Percentiles rank a stretch among this genome's conserved stretches.
phyloP scores from a whole-genome alignment of 2,113 vertebrate species.

The Parus major region DNA sequence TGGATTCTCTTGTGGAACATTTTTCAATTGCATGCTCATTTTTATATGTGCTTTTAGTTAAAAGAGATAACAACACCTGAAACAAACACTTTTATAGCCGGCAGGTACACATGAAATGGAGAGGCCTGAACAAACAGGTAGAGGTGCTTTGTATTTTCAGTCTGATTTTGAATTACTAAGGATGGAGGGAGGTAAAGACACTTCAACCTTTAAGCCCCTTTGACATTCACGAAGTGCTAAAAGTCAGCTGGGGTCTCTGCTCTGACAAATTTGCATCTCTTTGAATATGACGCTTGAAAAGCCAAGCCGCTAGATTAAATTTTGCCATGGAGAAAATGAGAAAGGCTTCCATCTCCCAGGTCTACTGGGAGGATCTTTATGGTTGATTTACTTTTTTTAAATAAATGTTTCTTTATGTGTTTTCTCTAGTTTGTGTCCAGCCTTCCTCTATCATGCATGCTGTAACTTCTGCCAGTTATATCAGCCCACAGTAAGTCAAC shows the following conservation, averaged over 20 bases:
- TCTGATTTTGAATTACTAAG: slow-evolving; percentile 65
- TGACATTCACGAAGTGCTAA: slow-evolving; percentile 89
- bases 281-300: slow-evolving; percentile 88
- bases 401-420: slow-evolving; percentile 85
- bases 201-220: slow-evolving; percentile 83
- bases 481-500: slow-evolving; percentile 72
- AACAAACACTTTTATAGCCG: slow-evolving; percentile 53
- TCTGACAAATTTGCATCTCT: slow-evolving; percentile 87
- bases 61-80: slow-evolving; percentile 52
- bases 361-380: slow-evolving; percentile 86
- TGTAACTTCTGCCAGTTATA: slow-evolving; percentile 72
- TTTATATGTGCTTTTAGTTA: slow-evolving; percentile 43
- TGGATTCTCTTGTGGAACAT: background rate
- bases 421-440: slow-evolving; percentile 76
- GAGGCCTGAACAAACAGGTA: slow-evolving; percentile 42
- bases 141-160: slow-evolving; percentile 48
- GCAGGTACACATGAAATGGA: slow-evolving; percentile 61
- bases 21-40: slow-evolving; percentile 27
- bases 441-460: slow-evolving; percentile 67
- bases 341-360: slow-evolving; percentile 80
- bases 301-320: slow-evolving; percentile 85
- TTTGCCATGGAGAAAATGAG: slow-evolving; percentile 89
- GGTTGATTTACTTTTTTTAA: slow-evolving; percentile 84
- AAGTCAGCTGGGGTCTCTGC: slow-evolving; percentile 87
- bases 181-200: slow-evolving; percentile 72